Evolutionary conservation across 2,113 vertebrate species (phyloP).

Genomic region (Cyprinodon variegatus): DNA sequence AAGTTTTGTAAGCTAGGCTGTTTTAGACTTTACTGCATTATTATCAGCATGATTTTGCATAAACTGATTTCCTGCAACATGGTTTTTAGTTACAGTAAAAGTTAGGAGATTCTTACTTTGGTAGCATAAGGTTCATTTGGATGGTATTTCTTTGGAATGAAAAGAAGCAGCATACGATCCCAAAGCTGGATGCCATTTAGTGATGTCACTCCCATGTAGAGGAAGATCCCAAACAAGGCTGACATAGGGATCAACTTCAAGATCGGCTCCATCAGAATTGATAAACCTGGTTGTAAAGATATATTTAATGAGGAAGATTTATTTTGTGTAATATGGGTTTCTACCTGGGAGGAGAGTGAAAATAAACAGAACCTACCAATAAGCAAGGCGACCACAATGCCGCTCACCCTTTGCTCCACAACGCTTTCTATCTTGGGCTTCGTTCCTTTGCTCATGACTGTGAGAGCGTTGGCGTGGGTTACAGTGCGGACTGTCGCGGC

Average conservation of each 20-base stretch:
- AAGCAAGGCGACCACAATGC: slow-evolving; percentile 88
- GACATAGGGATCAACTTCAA: slow-evolving; percentile 90
- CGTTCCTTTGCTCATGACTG: slow-evolving; percentile 87
- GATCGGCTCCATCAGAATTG: slow-evolving; percentile 94
- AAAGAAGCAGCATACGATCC: slow-evolving; percentile 89
- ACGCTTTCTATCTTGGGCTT: slow-evolving; percentile 86
- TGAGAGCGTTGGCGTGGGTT: slow-evolving; percentile 94
- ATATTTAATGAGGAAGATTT: neutral
- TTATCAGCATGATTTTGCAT: too few relatives aligned
- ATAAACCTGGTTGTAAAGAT: slow-evolving; percentile 81
- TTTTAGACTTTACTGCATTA: too few relatives aligned
- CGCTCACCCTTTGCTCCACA: slow-evolving; percentile 92
- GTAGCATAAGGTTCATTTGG: slow-evolving; percentile 86
- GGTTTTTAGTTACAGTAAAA: neutral
- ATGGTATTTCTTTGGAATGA: slow-evolving; percentile 94
- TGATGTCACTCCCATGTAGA: slow-evolving; percentile 98
- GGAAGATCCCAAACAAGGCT: slow-evolving; percentile 95
- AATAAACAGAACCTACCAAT: slow-evolving; percentile 83
- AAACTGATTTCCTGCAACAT: neutral
- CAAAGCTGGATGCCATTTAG: slow-evolving; percentile 95
- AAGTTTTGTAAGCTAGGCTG: too few relatives aligned
- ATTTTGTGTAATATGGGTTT: neutral
- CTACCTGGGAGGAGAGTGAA: neutral
- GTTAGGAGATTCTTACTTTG: slow-evolving; percentile 75
- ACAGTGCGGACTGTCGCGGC: slow-evolving; percentile 93